These are phyloP conservation scores for Rhinatrema bivittatum DNA, from an alignment of 2,797 vertebrate genomes.

Conservation along the genomic window DNA sequence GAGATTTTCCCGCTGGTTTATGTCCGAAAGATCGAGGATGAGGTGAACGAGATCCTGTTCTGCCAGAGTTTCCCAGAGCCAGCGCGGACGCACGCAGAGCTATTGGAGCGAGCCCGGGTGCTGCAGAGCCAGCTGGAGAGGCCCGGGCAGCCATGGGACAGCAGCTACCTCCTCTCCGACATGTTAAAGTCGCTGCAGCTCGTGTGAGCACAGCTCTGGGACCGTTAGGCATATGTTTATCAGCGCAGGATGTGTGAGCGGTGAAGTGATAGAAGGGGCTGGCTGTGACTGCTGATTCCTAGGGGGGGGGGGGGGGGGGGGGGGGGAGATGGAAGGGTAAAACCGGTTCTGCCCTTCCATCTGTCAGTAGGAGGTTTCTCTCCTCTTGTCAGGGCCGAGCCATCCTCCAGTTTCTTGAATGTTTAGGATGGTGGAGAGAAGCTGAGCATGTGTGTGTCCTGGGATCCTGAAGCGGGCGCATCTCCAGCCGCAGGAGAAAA, in stretches of 20 bases:
- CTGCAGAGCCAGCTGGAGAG: constrained; percentile 65
- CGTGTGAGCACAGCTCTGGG: constrained; percentile 45
- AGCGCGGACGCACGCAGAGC: constrained; percentile 16
- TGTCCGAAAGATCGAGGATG: constrained; percentile 65
- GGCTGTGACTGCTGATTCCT: no score
- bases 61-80: constrained; percentile 45
- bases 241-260: no score
- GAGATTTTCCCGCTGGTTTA: constrained; percentile 60
- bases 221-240: no score
- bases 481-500: no score
- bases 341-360: no score
- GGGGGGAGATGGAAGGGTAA: neutral
- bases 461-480: no score
- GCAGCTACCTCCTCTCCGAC: constrained; percentile 63
- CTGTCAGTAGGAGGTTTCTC: no score
- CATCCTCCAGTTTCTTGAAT: no score
- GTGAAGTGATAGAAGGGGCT: no score
- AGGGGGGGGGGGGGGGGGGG: neutral
- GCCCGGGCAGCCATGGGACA: constrained; percentile 46
- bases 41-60: constrained; percentile 88
- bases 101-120: constrained; percentile 40
- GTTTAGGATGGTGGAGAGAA: no score
- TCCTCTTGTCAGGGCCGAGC: no score
- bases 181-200: constrained; percentile 73
- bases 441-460: no score